phyloP scores from a whole-genome alignment of 2,888 invertebrate species.

The Luperina testacea region DNA sequence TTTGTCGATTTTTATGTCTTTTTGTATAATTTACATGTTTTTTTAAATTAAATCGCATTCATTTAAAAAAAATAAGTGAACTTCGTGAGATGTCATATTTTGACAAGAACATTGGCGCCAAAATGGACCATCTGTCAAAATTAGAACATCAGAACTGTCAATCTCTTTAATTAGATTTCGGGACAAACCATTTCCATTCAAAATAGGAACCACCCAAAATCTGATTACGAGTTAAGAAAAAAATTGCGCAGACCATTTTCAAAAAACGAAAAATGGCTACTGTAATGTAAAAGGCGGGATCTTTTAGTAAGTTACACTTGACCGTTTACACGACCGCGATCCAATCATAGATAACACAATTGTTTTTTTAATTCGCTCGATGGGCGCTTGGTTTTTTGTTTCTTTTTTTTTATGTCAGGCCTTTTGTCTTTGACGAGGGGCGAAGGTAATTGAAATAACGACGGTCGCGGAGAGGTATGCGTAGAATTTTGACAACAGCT shows the following conservation, averaged over 20 bases:
- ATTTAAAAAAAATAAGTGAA: not conserved
- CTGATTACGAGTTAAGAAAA: conserved; percentile 56
- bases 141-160: conserved; percentile 34
- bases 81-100: not conserved
- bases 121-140: conserved; percentile 5
- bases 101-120: conserved; percentile 20
- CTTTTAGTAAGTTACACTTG: conserved; percentile 86
- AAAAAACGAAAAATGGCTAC: conserved; percentile 80
- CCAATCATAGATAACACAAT: conserved; percentile 89
- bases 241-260: conserved; percentile 59
- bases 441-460: conserved; percentile 89
- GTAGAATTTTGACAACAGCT: conserved; percentile 88
- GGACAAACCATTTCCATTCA: conserved; percentile 30
- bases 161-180: conserved; percentile 44
- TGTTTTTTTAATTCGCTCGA: conserved; percentile 78
- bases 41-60: not conserved
- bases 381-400: conserved; percentile 76
- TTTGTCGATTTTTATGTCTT: conserved; percentile 6
- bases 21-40: not conserved
- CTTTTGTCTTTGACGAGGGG: conserved; percentile 90
- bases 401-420: conserved; percentile 83
- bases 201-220: conserved; percentile 68
- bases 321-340: conserved; percentile 89
- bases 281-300: conserved; percentile 82
- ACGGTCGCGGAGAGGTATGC: conserved; percentile 85